Base-by-base conservation (phyloP, 2,888 invertebrate species). In the Arge pagana region DNA sequence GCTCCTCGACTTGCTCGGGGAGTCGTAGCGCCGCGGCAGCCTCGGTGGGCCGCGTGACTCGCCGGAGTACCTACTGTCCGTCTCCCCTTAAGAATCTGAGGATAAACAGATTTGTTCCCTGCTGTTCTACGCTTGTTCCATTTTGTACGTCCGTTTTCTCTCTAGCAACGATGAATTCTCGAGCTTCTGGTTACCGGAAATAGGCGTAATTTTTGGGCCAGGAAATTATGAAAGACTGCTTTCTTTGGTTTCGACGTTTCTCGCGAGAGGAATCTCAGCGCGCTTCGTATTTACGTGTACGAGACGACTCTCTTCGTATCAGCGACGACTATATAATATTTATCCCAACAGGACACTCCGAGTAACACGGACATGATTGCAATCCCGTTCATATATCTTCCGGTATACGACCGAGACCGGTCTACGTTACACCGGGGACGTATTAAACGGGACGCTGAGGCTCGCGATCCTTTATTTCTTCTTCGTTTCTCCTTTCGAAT, bases 311-410 rank as follows among this genome's bases (percentile, higher is more conserved):
- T 45, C 49, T 51, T 40, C 56, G 43, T 40, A 48, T 39, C 60
- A 61, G 64, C 63, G 61, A 55, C 54, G 50, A 64, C 65, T 65
- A 62, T 71, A 64, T 68, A 69, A 72, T 74, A 74, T 74, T 73
- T 72, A 74, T 73, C 72, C 73, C 71, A 67, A 68, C 67, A 71
- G 72, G 71, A 68, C 71, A 68, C 71, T 70, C 66, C 64, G 65
- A 60, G 68, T 66, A 71, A 69, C 71, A 66, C 64, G 68, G 68
- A 67, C 71, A 71, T 71, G 74, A 74, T 74, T 74, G 74, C 72
- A 69, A 74, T 74, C 70, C 74, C 66, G 68, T 68, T 70, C 72
- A 66, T 73, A 72, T 70, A 72, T 74, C 71, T 67, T 63, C 49
- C 61, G 64, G 57, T 71, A 66, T 72, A 74, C 62, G 66, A 65